Evolutionary conservation across 2,888 invertebrate genomes (phyloP), one percentile per base, ranked within the genome.

Genomic region (Agonopterix heracliana): DNA sequence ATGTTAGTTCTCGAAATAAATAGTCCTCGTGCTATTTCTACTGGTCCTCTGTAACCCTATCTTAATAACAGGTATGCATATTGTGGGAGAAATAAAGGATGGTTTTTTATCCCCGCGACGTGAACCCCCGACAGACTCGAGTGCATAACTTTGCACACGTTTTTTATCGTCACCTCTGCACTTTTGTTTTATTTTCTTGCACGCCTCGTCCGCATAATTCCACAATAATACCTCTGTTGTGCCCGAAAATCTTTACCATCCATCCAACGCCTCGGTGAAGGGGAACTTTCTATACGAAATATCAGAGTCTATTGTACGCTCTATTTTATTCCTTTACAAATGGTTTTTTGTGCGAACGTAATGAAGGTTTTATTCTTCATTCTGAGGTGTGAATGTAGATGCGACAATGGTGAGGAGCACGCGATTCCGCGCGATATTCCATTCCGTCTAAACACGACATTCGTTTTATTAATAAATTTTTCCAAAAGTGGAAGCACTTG

Each of bases 311-410:
- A 81, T 88, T 87, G 83, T 86, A 71, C 70, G 64, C 66, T 77
- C 80, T 75, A 79, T 81, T 81, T 82, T 79, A 78, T 79, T 80
- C 73, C 71, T 69, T 76, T 61, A 78, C 79, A 82, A 83, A 82
- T 78, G 76, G 78, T 72, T 74, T 82, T 77, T 85, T 82, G 77
- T 81, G 67, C 66, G 81, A 71, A 66, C 72, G 78, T 83, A 84
- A 85, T 86, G 85, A 85, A 81, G 67, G 81, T 79, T 81, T 86
- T 85, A 81, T 85, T 69, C 70, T 60, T 86, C 84, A 81, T 85
- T 69, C 70, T 60, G 71, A 86, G 86, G 87, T 85, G 87, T 75
- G 83, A 86, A 78, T 74, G 64, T 68, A 69, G 70, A 74, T 63
- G 69, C 71, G 66, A 26, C 26, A 26, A 26, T 76, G 75, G 74